phyloP scores from a whole-genome alignment of 2,888 invertebrate species.

The Ophonus ardosiacus region DNA sequence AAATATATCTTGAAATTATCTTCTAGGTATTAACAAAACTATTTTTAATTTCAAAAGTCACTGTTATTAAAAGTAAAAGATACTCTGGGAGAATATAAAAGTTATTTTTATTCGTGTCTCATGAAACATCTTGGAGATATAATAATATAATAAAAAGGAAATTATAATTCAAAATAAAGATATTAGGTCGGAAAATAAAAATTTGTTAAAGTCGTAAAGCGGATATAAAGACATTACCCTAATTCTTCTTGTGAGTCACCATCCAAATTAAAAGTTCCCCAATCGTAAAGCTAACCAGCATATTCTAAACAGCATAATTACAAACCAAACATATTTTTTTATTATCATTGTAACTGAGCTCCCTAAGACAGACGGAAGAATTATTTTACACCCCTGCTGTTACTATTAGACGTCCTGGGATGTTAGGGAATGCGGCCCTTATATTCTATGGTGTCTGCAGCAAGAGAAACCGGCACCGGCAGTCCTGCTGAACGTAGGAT shows the following conservation, averaged over 20 bases:
- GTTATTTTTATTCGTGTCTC: no score
- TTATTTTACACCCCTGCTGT: conserved; percentile 43
- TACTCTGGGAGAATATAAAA: no score
- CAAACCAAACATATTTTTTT: conserved; percentile 59
- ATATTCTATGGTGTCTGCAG: neutral
- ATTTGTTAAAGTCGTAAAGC: neutral
- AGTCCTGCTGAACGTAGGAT: conserved; percentile 25
- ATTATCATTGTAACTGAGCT: conserved; percentile 46
- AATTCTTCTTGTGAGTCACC: conserved; percentile 68
- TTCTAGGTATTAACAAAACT: no score
- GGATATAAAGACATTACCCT: neutral
- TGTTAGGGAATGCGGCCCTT: conserved; percentile 13
- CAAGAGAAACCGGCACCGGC: neutral
- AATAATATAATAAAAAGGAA: no score
- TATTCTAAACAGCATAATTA: conserved; percentile 53
- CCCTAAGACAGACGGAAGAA: conserved; percentile 47
- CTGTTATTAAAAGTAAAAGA: no score
- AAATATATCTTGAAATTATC: no score
- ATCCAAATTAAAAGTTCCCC: conserved; percentile 80
- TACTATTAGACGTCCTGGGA: conserved; percentile 20
- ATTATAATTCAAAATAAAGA: neutral
- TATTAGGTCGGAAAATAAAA: neutral
- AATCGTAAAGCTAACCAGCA: conserved; percentile 78
- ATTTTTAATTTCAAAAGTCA: no score
- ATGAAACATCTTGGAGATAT: no score